These are phyloP conservation scores for Ericerus pela DNA, from an alignment of 1,140 invertebrate genomes.

Conservation along the genomic window DNA sequence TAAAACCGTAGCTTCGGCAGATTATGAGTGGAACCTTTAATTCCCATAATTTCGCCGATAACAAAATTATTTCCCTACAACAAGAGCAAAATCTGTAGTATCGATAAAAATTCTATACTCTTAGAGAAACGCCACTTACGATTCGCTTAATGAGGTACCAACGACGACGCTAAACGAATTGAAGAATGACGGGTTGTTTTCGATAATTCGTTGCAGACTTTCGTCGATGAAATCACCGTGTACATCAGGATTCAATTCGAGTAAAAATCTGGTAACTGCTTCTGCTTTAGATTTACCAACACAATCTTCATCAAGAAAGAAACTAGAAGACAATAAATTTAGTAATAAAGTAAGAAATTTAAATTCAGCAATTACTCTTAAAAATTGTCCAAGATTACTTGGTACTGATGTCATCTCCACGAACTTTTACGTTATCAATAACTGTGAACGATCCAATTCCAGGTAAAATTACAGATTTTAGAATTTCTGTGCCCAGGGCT, in stretches of 20 bases:
- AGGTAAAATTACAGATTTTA: conserved; percentile 87
- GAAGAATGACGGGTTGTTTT: conserved; percentile 78
- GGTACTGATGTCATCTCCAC: conserved; percentile 78
- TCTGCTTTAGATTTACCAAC: conserved; percentile 71
- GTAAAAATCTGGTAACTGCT: conserved; percentile 59
- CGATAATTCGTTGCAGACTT: conserved; percentile 62
- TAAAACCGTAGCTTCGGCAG: conserved; percentile 77
- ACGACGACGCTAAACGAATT: conserved; percentile 76
- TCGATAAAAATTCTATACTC: conserved; percentile 3
- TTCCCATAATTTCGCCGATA: conserved; percentile 74
- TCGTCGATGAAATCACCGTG: conserved; percentile 84
- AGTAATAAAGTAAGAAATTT: neutral
- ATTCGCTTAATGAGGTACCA: conserved; percentile 68
- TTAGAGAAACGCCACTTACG: conserved; percentile 35
- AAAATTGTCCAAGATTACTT: conserved; percentile 48
- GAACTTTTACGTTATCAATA: conserved; percentile 73
- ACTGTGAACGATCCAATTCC: conserved; percentile 94
- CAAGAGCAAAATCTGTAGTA: conserved; percentile 14
- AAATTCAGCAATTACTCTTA: neutral
- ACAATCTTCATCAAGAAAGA: conserved; percentile 68
- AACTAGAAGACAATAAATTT: conserved; percentile 38
- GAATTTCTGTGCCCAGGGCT: conserved; percentile 82
- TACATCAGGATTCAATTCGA: conserved; percentile 88
- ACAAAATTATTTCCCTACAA: conserved; percentile 46
- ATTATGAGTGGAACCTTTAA: conserved; percentile 71